Conservation (phyloP, 2,113 vertebrate species). For the Sander lucioperca region DNA sequence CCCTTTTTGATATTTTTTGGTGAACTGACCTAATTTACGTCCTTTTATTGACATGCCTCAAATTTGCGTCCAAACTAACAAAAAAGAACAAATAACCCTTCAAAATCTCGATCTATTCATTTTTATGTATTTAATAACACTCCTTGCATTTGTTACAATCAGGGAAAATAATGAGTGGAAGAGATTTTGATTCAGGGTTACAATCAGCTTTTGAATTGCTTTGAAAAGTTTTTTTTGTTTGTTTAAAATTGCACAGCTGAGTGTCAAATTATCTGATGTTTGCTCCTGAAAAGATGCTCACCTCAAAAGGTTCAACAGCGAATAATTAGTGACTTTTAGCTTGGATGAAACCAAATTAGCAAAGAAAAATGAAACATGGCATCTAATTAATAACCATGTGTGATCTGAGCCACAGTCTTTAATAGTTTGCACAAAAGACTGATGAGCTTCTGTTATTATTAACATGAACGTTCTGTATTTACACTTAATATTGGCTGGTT, state of each 20-base stretch:
- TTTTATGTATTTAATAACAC: conserved; percentile 76
- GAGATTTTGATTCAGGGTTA: conserved; percentile 74
- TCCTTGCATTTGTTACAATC: conserved; percentile 84
- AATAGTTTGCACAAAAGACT: conserved; percentile 71
- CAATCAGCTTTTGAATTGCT: conserved; percentile 72
- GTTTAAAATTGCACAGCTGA: conserved; percentile 83
- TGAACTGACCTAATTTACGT: conserved; percentile 56
- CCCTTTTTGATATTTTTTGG: conserved; percentile 38
- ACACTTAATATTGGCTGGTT: conserved; percentile 36
- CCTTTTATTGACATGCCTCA: conserved; percentile 64
- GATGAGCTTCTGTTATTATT: conserved; percentile 36
- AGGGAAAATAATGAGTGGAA: conserved; percentile 74
- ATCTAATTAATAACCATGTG: conserved; percentile 28
- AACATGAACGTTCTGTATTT: conserved; percentile 34
- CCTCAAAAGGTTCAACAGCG: conserved; percentile 31
- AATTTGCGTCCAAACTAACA: conserved; percentile 68
- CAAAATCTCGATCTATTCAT: conserved; percentile 67
- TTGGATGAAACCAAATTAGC: conserved; percentile 13
- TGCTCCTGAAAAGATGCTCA: conserved; percentile 70
- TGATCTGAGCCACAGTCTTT: conserved; percentile 45
- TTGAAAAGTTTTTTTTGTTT: conserved; percentile 54
- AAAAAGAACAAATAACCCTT: conserved; percentile 37
- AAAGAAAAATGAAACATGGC: conserved; percentile 5
- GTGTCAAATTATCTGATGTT: conserved; percentile 76
- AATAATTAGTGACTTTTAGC: neutral